Evolutionary conservation across 1,140 invertebrate genomes (phyloP), one percentile per base, ranked within the genome.

Genomic region (Eulimnadia texana): DNA sequence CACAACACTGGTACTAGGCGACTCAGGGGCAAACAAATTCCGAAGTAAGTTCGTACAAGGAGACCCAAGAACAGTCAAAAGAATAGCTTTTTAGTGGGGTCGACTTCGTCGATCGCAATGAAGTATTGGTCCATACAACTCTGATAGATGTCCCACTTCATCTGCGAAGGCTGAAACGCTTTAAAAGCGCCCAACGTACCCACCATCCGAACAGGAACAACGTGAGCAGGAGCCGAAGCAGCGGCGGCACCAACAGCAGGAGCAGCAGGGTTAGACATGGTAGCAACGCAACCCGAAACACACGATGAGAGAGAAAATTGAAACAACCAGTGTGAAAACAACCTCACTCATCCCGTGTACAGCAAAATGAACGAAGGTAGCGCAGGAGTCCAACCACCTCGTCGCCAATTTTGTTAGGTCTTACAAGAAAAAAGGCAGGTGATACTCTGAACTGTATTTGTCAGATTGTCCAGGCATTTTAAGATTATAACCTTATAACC

Each of bases 101-200:
- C 33, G n/a, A 24, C 24, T n/a, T 47, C 24, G 11, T 47, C 57
- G n/a, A 13, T 29, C n/a, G 42, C 57, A 3, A 59, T 9, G 24
- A 59, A 59, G 42, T 59, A 3, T 23, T 59, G 57, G 11, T 59
- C 57, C 19, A 59, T 24, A 13, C 33, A 13, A 16, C 22, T 33
- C 1, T 42, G 33, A 24, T 59, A 59, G 9, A 59, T 47, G n/a
- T 29, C 57, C 57, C 42, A 59, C 20, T 29, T 19, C 29, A 47
- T 59, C 19, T 29, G n/a, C 16, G 3, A 6, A 10, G 51, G 23
- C 10, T 24, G 23, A 52, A 52, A 52, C 3, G 51, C n/a, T 22
- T 52, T 19, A 9, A 52, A 16, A 16, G 6, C 16, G 16, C 33
- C 33, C 33, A 42, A 42, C 16, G 33, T 16, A 42, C 33, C 33